A percentile compares a stretch with the other conserved stretches of the same genome.
These are phyloP conservation scores for Graphium colonna DNA, from an alignment of 2,888 invertebrate species.

Conservation along the genomic window DNA sequence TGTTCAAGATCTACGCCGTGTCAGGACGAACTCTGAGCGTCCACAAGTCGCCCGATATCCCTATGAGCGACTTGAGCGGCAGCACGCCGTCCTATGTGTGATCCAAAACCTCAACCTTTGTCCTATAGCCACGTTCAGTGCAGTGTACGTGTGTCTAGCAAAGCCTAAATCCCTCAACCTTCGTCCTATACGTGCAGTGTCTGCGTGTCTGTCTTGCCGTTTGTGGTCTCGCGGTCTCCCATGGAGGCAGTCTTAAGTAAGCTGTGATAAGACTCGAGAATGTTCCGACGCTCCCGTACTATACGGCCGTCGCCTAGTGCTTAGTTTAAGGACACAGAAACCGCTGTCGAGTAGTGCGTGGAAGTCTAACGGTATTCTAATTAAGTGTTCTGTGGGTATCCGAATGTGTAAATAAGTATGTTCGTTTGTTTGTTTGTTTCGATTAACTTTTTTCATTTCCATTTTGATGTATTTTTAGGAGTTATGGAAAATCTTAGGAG, in stretches of 20 bases:
- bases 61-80: conserved; percentile 34
- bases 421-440: conserved; percentile 44
- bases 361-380: conserved; percentile 42
- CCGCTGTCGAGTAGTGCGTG: conserved; percentile 44
- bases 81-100: conserved; percentile 41
- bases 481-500: conserved; percentile 53
- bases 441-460: conserved; percentile 43
- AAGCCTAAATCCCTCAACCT: neutral
- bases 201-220: conserved; percentile 40
- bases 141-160: too few species aligned
- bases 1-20: conserved; percentile 71
- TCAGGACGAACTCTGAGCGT: conserved; percentile 41
- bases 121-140: too few species aligned
- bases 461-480: conserved; percentile 75
- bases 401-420: conserved; percentile 65
- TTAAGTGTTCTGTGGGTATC: conserved; percentile 64
- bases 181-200: conserved; percentile 13
- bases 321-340: conserved; percentile 56
- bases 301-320: conserved; percentile 41
- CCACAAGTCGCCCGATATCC: conserved; percentile 31
- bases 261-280: conserved; percentile 74
- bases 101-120: too few species aligned
- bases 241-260: conserved; percentile 55
- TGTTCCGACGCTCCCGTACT: neutral
- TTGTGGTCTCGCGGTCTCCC: conserved; percentile 29